Evolutionary conservation across 2,113 vertebrate species (phyloP).

Genomic region (Mormyrus iriodes): DNA sequence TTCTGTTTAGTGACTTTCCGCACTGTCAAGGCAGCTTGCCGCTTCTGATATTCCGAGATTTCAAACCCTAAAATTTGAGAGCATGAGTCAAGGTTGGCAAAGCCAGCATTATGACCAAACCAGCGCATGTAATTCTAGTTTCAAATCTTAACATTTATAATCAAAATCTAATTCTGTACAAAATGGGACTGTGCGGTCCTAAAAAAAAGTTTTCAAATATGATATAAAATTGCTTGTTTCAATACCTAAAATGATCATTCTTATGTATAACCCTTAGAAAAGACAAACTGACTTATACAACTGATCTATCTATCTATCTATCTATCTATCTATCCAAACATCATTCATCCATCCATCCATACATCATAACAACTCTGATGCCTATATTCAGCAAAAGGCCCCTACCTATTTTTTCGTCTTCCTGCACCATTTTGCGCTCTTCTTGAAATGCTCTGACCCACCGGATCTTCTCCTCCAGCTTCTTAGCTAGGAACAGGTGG

Average conservation of each 20-base stretch:
- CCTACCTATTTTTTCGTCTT: slow-evolving; percentile 99
- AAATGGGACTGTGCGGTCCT: background rate
- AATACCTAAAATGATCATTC: background rate
- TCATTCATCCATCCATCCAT: background rate
- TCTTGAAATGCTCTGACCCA: slow-evolving; percentile 97
- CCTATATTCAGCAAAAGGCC: background rate
- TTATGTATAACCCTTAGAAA: background rate
- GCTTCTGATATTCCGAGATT: slow-evolving; percentile 98
- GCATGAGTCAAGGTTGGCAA: background rate
- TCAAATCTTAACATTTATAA: background rate
- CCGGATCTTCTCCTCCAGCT: slow-evolving; percentile 93
- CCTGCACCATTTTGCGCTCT: slow-evolving; percentile 98
- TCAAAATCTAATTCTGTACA: background rate
- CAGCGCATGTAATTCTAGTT: background rate
- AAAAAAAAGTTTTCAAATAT: background rate
- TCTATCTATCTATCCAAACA: background rate
- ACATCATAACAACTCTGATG: background rate
- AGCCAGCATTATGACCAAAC: background rate
- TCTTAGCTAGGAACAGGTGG: slow-evolving; percentile 97
- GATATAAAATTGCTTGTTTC: background rate
- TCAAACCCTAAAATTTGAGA: slow-evolving; percentile 76
- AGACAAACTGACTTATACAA: background rate
- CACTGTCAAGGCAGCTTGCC: slow-evolving; percentile 96
- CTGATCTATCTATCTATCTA: background rate
- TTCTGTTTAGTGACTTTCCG: slow-evolving; percentile 98